Conservation (phyloP, 2,888 invertebrate species). For the Rutpela maculata region DNA sequence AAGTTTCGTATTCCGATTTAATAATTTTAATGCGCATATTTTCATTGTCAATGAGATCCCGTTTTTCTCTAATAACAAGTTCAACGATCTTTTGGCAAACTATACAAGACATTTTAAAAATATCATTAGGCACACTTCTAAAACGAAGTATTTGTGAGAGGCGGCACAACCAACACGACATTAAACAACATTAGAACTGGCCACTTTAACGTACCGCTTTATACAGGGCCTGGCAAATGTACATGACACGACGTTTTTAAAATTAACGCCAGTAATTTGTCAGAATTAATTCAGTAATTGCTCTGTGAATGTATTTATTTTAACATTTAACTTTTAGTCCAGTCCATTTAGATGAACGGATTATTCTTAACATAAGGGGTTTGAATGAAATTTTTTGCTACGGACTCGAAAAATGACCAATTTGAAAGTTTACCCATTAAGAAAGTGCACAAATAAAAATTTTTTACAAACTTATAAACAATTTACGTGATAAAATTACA, state of each 20-base stretch:
- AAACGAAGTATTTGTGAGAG: background rate
- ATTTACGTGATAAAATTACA: too few relatives aligned
- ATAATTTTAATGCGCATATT: background rate
- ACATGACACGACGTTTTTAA: background rate
- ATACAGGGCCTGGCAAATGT: background rate
- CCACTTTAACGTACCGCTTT: background rate
- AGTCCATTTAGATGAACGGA: too few relatives aligned
- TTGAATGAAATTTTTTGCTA: too few relatives aligned
- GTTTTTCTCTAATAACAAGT: background rate
- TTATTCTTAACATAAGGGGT: too few relatives aligned
- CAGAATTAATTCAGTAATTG: background rate
- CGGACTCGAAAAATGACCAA: too few relatives aligned
- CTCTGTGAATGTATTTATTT: too few relatives aligned
- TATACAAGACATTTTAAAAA: constrained; percentile 14
- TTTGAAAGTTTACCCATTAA: too few relatives aligned
- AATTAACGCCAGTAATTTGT: background rate
- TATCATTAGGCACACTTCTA: background rate
- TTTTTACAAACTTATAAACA: too few relatives aligned
- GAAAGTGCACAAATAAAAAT: too few relatives aligned
- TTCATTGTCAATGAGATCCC: background rate
- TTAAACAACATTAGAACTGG: background rate
- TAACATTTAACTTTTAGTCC: too few relatives aligned
- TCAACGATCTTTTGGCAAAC: constrained; percentile 3
- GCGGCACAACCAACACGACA: constrained; percentile 13
- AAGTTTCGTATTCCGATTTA: background rate